phyloP scores from a whole-genome alignment of 2,888 invertebrate genomes.

The Temnothorax rugatulus region DNA sequence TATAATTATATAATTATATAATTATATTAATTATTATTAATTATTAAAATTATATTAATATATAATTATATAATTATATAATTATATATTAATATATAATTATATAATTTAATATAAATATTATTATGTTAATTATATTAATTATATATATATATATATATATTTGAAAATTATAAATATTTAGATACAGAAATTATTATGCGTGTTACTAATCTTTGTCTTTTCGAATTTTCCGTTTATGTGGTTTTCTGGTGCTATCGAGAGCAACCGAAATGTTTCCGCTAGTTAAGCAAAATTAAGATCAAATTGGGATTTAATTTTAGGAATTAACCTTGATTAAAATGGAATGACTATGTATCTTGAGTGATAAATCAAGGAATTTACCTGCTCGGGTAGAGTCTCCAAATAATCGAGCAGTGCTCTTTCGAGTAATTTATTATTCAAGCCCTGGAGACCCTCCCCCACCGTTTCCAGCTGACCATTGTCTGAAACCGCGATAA shows the following conservation, averaged over 20 bases:
- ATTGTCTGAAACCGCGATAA: slow-evolving; percentile 74
- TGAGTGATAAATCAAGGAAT: neutral
- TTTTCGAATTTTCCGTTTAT: too few species aligned
- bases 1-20: neutral
- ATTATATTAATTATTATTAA: neutral
- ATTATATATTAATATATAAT: neutral
- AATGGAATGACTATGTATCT: neutral
- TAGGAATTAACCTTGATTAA: neutral
- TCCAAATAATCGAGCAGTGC: slow-evolving; percentile 80
- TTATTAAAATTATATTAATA: too few species aligned
- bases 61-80: neutral
- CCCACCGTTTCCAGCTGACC: slow-evolving; percentile 86
- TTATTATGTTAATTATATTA: neutral
- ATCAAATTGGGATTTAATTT: neutral
- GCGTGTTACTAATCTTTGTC: neutral
- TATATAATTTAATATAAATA: neutral
- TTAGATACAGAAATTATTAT: neutral
- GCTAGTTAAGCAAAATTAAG: neutral
- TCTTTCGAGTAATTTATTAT: slow-evolving; percentile 78
- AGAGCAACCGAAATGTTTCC: too few species aligned
- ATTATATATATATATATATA: too few species aligned
- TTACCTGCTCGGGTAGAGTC: slow-evolving; percentile 76
- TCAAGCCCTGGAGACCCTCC: slow-evolving; percentile 84
- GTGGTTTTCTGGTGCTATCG: too few species aligned
- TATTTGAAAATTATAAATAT: neutral